phyloP scores from a whole-genome alignment of 1,140 invertebrate genomes.

The Leptonema lineaticorne region DNA sequence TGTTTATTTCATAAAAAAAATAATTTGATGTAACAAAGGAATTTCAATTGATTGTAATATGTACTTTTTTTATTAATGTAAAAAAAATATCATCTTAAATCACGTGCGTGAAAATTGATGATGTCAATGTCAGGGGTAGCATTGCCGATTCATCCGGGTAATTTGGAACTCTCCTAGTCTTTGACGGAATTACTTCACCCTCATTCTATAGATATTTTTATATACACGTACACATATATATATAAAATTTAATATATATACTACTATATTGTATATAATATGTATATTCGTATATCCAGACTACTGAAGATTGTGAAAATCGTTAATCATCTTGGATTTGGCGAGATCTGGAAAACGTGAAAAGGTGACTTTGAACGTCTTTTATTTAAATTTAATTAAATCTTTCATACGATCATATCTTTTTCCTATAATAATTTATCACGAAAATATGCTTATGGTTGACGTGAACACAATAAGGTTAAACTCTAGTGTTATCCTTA shows the following conservation, averaged over 20 bases:
- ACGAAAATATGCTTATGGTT: too few relatives aligned
- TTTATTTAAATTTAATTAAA: background rate
- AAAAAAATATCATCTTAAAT: background rate
- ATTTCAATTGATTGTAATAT: too few relatives aligned
- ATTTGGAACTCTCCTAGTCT: background rate
- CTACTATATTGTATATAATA: too few relatives aligned
- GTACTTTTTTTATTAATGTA: background rate
- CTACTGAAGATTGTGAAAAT: too few relatives aligned
- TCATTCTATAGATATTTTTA: background rate
- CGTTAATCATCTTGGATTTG: slow-evolving; percentile 5
- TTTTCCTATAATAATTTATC: too few relatives aligned
- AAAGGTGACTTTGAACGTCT: background rate
- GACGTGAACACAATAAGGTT: too few relatives aligned
- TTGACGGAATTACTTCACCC: slow-evolving; percentile 1
- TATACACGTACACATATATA: background rate
- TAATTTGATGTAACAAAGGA: too few relatives aligned
- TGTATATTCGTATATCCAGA: too few relatives aligned
- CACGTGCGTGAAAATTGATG: slow-evolving; percentile 12
- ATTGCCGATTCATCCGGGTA: slow-evolving; percentile 16
- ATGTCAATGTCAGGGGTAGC: background rate
- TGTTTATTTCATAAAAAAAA: too few relatives aligned
- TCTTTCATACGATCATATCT: too few relatives aligned
- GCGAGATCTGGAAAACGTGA: background rate
- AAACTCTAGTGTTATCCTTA: too few relatives aligned
- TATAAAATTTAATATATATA: too few relatives aligned